These are phyloP conservation scores for Uropsilus gracilis DNA, from an alignment of 2,113 vertebrate species.

Conservation along the genomic window DNA sequence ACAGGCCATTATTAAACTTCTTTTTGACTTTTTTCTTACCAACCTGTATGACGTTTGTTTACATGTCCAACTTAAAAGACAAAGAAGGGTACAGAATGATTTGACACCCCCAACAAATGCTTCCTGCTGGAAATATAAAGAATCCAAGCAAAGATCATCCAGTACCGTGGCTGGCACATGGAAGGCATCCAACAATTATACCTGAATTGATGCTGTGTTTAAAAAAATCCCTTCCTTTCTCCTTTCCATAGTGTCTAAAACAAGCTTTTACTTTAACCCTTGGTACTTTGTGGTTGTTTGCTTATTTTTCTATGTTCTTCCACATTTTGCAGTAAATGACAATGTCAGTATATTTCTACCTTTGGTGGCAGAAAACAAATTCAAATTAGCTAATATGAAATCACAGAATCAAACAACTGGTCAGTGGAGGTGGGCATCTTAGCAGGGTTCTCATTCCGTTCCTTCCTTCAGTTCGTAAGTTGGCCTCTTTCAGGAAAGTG, in stretches of 20 bases:
- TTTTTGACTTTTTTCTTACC: no score
- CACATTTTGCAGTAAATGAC: not conserved
- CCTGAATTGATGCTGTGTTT: not conserved
- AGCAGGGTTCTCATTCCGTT: not conserved
- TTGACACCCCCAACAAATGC: no score
- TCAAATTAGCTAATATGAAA: not conserved
- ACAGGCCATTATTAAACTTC: no score
- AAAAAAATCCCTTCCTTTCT: not conserved
- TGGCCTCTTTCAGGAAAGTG: not conserved
- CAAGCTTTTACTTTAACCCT: no score
- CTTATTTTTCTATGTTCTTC: not conserved
- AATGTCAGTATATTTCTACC: not conserved
- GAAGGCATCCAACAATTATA: not conserved
- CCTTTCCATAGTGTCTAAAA: not conserved
- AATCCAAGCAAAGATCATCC: not conserved
- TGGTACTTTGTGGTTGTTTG: no score
- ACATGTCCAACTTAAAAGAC: no score
- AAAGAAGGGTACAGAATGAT: no score
- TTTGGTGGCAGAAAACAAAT: not conserved
- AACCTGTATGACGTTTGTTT: no score
- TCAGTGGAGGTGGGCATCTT: not conserved
- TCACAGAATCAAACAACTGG: not conserved
- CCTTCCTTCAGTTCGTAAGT: not conserved
- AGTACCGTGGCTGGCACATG: rapidly evolving
- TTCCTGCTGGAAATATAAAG: not conserved